Evolutionary conservation across 1,140 invertebrate species (phyloP).

Genomic region (Aporrectodea caliginosa): DNA sequence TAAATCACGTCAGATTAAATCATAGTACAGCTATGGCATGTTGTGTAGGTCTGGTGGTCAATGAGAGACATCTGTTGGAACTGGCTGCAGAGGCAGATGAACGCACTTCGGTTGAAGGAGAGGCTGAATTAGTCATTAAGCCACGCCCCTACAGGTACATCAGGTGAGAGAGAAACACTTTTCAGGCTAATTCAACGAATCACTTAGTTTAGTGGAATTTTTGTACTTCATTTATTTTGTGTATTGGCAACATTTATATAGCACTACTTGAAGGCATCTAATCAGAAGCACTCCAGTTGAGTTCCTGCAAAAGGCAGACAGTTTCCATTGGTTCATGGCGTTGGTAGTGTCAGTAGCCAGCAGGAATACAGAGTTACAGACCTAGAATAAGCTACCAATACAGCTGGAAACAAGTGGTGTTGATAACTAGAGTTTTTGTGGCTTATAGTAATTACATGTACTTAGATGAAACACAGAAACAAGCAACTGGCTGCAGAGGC

Average conservation of each 20-base stretch:
- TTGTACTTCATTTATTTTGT: background rate
- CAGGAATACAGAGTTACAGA: too few species aligned
- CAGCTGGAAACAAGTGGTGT: too few species aligned
- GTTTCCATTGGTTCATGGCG: background rate
- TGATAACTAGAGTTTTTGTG: too few species aligned
- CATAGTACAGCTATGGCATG: background rate
- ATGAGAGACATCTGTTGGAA: conserved; percentile 77
- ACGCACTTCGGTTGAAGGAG: conserved; percentile 3
- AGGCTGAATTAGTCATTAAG: background rate
- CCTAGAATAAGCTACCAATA: too few species aligned
- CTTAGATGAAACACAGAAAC: too few species aligned
- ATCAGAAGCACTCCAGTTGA: too few species aligned
- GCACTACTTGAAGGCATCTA: too few species aligned
- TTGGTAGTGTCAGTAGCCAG: background rate
- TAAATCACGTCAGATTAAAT: background rate
- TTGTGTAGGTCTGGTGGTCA: conserved; percentile 64
- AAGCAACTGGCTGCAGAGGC: conserved; percentile 70
- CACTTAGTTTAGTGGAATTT: background rate
- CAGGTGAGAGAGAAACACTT: background rate
- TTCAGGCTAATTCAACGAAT: background rate
- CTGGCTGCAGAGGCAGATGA: conserved; percentile 62
- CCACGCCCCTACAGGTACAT: background rate
- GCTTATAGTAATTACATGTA: too few species aligned
- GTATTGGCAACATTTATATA: background rate
- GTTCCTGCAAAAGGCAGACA: too few species aligned